Evolutionary conservation across 2,888 invertebrate species (phyloP).

Genomic region (Idaea biselata): DNA sequence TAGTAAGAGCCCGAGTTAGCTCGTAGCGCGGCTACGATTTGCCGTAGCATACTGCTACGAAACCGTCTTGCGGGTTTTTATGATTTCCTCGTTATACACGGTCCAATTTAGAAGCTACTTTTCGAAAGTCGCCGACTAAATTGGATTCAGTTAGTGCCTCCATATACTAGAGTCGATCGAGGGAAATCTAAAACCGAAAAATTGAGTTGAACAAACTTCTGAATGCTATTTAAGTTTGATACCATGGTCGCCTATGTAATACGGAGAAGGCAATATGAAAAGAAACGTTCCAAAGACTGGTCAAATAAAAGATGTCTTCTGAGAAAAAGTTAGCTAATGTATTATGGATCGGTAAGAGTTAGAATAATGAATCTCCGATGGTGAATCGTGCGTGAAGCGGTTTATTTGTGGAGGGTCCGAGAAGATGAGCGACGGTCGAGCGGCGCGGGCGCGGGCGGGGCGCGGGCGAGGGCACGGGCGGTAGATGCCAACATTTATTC

Average conservation of each 20-base stretch:
- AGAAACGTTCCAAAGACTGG: conserved; percentile 16
- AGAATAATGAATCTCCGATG: conserved; percentile 77
- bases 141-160: neutral
- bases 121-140: neutral
- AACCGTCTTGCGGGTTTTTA: conserved; percentile 12
- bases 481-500: conserved; percentile 67
- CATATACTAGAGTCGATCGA: neutral
- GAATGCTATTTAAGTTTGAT: neutral
- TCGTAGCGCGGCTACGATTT: neutral
- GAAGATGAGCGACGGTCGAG: conserved; percentile 43
- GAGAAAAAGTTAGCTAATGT: conserved; percentile 49
- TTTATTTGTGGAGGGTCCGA: conserved; percentile 78
- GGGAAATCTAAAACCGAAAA: neutral
- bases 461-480: no score
- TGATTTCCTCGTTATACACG: conserved; percentile 2
- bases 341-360: conserved; percentile 69
- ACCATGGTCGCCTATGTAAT: neutral
- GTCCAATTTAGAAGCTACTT: neutral
- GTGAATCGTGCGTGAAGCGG: conserved; percentile 78
- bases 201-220: neutral
- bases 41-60: neutral
- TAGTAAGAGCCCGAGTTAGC: neutral
- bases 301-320: conserved; percentile 43
- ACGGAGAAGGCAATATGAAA: conserved; percentile 7
- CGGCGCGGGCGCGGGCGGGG: conserved; percentile 48